These are phyloP conservation scores for Cheiracanthium punctorium DNA, from an alignment of 2,888 invertebrate species.

Conservation along the genomic window DNA sequence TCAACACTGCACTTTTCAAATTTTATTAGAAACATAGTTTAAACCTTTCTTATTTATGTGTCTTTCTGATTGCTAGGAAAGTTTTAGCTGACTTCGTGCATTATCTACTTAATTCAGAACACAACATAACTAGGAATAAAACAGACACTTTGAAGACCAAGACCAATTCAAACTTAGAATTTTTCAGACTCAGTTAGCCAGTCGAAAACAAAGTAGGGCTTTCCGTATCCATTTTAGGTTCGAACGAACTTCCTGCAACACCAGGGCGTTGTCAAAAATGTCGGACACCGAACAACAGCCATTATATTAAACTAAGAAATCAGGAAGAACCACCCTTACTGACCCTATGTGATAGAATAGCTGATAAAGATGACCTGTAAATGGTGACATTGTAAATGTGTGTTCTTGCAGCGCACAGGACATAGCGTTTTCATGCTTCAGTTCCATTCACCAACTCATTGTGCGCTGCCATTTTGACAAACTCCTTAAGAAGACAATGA, in stretches of 20 bases:
- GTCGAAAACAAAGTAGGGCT: too few species aligned
- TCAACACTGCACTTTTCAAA: too few species aligned
- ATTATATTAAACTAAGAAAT: not conserved
- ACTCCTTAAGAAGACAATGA: not conserved
- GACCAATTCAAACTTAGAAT: too few species aligned
- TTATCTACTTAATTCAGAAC: too few species aligned
- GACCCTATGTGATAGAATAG: not conserved
- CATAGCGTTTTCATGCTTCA: not conserved
- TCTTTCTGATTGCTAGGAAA: too few species aligned
- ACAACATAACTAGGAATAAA: too few species aligned
- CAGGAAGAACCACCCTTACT: not conserved
- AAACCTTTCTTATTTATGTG: too few species aligned
- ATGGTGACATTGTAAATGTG: not conserved
- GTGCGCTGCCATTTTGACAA: not conserved
- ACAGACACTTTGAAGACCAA: too few species aligned
- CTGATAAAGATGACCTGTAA: not conserved
- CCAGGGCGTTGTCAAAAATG: not conserved
- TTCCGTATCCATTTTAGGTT: too few species aligned
- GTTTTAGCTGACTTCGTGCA: too few species aligned
- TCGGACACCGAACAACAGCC: not conserved
- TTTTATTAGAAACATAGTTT: too few species aligned
- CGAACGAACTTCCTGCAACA: not conserved
- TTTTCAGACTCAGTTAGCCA: too few species aligned
- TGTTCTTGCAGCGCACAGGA: not conserved
- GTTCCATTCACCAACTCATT: not conserved